Evolutionary conservation across 1,140 invertebrate species (phyloP).

Genomic region (Bombus polaris): DNA sequence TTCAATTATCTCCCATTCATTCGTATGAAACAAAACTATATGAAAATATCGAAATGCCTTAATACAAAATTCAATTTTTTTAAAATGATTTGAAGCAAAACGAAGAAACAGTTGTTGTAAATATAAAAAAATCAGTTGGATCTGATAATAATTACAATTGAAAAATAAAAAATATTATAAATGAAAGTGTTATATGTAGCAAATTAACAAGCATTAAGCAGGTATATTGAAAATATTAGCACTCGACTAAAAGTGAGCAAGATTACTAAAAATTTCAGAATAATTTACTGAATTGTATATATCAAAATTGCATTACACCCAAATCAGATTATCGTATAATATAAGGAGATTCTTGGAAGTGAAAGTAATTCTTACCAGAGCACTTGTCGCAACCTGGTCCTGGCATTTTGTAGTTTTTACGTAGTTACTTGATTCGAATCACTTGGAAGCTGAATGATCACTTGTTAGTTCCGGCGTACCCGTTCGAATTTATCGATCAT

Average conservation of each 20-base stretch:
- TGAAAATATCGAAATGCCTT: not conserved
- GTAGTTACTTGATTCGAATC: slow-evolving; percentile 34
- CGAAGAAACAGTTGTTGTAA: not conserved
- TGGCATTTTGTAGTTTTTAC: slow-evolving; percentile 71
- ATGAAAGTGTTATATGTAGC: too few species aligned
- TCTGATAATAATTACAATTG: not conserved
- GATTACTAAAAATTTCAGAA: not conserved
- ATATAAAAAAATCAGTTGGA: not conserved
- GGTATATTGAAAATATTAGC: not conserved
- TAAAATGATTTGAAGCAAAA: not conserved
- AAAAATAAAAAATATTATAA: not conserved
- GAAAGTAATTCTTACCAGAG: slow-evolving; percentile 70
- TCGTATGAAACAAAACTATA: not conserved
- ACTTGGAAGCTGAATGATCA: slow-evolving; percentile 50
- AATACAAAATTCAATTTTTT: not conserved
- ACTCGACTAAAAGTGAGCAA: not conserved
- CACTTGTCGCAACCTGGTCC: slow-evolving; percentile 77
- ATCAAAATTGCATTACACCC: not conserved
- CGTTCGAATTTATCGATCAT: slow-evolving; percentile 79
- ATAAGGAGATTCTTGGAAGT: not conserved
- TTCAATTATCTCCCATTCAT: not conserved
- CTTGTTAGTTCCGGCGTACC: slow-evolving; percentile 56
- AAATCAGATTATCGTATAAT: not conserved
- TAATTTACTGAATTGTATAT: not conserved
- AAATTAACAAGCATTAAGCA: not conserved